Percentiles rank a stretch among this genome's conserved stretches.
Evolutionary conservation across 2,113 vertebrate species (phyloP).

Genomic region (Amblyornis subalaris): DNA sequence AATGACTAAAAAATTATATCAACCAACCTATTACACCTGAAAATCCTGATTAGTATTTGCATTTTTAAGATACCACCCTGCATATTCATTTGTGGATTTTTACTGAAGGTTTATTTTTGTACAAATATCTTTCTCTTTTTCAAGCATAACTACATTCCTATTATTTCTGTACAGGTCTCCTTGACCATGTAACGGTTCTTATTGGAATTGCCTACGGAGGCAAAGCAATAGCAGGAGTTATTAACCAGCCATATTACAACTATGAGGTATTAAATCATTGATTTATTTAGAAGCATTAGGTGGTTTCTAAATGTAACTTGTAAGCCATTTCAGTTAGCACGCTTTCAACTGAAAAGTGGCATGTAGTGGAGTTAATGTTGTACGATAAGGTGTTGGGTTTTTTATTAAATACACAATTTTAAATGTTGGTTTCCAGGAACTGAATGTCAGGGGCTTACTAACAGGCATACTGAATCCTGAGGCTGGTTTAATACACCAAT

Average conservation of each 20-base stretch:
- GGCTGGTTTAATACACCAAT: background rate
- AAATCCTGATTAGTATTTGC: background rate
- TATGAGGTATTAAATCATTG: slow-evolving; percentile 83
- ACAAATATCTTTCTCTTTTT: background rate
- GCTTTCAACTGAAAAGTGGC: background rate
- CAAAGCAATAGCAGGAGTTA: slow-evolving; percentile 93
- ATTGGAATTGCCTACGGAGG: slow-evolving; percentile 93
- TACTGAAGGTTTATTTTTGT: background rate
- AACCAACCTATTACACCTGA: background rate
- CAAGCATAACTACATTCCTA: background rate
- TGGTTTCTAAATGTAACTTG: background rate
- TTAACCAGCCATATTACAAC: slow-evolving; percentile 98
- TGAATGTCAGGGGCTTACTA: background rate
- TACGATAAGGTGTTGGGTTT: background rate
- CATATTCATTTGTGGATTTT: background rate
- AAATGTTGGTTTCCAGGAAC: background rate
- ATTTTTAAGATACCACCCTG: background rate
- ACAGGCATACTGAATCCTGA: background rate
- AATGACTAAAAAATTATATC: background rate
- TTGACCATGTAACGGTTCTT: slow-evolving; percentile 95
- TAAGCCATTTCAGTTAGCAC: background rate
- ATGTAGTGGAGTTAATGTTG: background rate
- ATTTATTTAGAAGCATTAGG: background rate
- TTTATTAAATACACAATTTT: background rate
- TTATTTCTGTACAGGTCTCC: slow-evolving; percentile 78